These are phyloP conservation scores for Buphagus erythrorhynchus DNA, from an alignment of 2,797 vertebrate genomes.

Conservation along the genomic window DNA sequence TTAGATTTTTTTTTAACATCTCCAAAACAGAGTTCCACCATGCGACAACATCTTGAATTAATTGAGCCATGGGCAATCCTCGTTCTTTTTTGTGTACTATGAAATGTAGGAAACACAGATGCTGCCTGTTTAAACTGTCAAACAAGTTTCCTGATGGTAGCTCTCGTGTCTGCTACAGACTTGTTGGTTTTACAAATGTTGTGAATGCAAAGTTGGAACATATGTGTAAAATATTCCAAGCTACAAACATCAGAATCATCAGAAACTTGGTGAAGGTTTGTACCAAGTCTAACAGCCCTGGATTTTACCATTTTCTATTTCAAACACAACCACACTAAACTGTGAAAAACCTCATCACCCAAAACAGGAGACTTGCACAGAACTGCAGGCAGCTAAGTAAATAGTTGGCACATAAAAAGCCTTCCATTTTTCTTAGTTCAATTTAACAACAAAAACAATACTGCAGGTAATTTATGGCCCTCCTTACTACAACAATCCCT, in stretches of 20 bases:
- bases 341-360: not conserved
- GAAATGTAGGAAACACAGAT: constrained; percentile 62
- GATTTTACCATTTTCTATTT: not conserved
- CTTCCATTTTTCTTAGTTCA: not conserved
- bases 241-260: constrained; percentile 5
- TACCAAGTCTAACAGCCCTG: not conserved
- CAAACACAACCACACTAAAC: not conserved
- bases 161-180: constrained; percentile 45
- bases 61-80: constrained; percentile 29
- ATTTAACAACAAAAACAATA: not conserved
- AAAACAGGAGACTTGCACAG: not conserved
- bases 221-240: constrained; percentile 33
- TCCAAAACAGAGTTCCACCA: constrained; percentile 24
- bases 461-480: not conserved
- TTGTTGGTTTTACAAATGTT: constrained; percentile 55
- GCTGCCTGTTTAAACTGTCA: constrained; percentile 68
- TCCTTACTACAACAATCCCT: not conserved
- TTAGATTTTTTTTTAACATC: not conserved
- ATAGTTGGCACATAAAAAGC: not conserved
- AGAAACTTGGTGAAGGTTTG: not conserved
- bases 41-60: constrained; percentile 48
- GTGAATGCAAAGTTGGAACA: constrained; percentile 57
- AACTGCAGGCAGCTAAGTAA: not conserved
- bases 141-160: constrained; percentile 70
- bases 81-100: not conserved